A percentile compares a stretch with the other conserved stretches of the same genome.
Conservation (phyloP, 2,797 vertebrate species). For the Macropodus opercularis region DNA sequence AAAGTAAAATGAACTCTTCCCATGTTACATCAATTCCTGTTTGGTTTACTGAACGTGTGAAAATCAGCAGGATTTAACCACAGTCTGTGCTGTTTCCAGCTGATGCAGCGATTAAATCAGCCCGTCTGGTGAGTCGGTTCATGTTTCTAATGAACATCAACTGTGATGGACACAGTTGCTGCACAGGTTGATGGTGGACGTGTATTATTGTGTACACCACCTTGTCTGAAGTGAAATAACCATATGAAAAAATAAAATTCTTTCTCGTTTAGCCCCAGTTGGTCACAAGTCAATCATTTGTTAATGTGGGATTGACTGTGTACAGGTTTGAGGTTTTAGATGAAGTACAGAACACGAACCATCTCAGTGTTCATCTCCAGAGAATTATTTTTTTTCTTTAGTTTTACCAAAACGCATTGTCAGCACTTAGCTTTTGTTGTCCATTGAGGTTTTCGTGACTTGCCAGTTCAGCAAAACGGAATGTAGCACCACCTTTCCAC, state of each 20-base stretch:
- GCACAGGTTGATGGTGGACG: too few relatives aligned
- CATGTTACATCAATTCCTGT: background rate
- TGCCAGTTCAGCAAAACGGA: conserved; percentile 20
- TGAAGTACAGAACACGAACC: too few relatives aligned
- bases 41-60: background rate
- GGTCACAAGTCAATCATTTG: too few relatives aligned
- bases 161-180: background rate
- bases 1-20: conserved; percentile 39
- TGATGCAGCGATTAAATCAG: conserved; percentile 20
- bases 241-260: too few relatives aligned
- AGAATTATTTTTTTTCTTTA: too few relatives aligned
- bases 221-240: too few relatives aligned
- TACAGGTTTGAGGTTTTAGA: too few relatives aligned
- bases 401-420: conserved; percentile 13
- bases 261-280: too few relatives aligned
- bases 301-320: too few relatives aligned
- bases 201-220: too few relatives aligned
- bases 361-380: too few relatives aligned
- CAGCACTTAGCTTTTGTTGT: conserved; percentile 22
- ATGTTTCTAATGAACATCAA: background rate
- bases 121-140: background rate
- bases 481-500: conserved; percentile 36
- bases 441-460: conserved; percentile 52
- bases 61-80: conserved; percentile 28
- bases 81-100: conserved; percentile 16